phyloP scores from a whole-genome alignment of 1,140 invertebrate genomes.

The Halesus radiatus region DNA sequence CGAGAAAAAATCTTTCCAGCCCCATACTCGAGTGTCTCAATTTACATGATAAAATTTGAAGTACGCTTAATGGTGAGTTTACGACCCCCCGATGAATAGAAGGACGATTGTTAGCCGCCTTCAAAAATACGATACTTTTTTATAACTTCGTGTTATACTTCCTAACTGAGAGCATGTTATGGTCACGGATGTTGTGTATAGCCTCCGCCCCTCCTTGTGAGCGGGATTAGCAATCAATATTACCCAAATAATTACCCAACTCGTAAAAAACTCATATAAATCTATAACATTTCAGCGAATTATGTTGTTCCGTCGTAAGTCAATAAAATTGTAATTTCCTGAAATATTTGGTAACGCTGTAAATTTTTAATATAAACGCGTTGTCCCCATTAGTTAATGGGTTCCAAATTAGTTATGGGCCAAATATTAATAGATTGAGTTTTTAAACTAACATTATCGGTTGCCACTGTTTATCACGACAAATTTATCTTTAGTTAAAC shows the following conservation, averaged over 20 bases:
- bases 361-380: not conserved
- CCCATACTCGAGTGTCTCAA: slow-evolving; percentile 44
- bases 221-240: slow-evolving; percentile 32
- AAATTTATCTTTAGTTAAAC: too few relatives aligned
- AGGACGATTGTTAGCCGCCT: slow-evolving; percentile 46
- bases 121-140: slow-evolving; percentile 54
- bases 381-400: slow-evolving; percentile 9
- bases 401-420: not conserved
- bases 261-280: slow-evolving; percentile 37
- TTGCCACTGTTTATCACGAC: too few relatives aligned
- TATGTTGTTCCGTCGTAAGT: not conserved
- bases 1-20: slow-evolving; percentile 11
- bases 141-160: slow-evolving; percentile 50
- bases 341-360: slow-evolving; percentile 13
- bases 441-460: too few relatives aligned
- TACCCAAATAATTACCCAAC: slow-evolving; percentile 37
- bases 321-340: slow-evolving; percentile 18
- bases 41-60: slow-evolving; percentile 55
- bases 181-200: slow-evolving; percentile 18
- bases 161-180: slow-evolving; percentile 37
- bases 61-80: slow-evolving; percentile 52
- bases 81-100: slow-evolving; percentile 49
- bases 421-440: too few relatives aligned
- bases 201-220: not conserved
- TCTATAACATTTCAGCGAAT: slow-evolving; percentile 22